Percentiles rank a stretch among this genome's conserved stretches.
phyloP scores from a whole-genome alignment of 2,888 invertebrate species.

The Thecophora atra region DNA sequence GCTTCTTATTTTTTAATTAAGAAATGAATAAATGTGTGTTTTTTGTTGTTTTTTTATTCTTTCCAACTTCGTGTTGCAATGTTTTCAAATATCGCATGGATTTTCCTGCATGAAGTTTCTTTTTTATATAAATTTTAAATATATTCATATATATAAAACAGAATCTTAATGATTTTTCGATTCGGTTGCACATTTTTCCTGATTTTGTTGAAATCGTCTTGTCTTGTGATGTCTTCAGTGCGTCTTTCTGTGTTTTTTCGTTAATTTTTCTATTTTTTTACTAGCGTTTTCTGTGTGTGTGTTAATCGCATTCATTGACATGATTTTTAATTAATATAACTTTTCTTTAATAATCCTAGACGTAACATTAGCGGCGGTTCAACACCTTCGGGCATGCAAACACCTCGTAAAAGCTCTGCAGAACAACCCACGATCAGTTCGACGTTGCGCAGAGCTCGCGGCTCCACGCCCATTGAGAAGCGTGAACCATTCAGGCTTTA shows the following conservation, averaged over 20 bases:
- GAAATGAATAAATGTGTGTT: too few species aligned
- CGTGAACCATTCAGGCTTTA: conserved; percentile 81
- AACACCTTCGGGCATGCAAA: conserved; percentile 66
- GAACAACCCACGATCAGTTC: conserved; percentile 62
- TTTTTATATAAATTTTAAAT: neutral
- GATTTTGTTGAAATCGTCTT: neutral
- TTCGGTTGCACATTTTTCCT: neutral
- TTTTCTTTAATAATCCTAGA: conserved; percentile 47
- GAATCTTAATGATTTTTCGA: neutral
- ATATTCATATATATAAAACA: too few species aligned
- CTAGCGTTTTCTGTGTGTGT: conserved; percentile 15
- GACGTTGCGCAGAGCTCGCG: conserved; percentile 61
- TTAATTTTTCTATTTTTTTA: conserved; percentile 10
- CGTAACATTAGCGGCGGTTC: conserved; percentile 65
- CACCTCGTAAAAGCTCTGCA: conserved; percentile 64
- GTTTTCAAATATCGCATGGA: conserved; percentile 1
- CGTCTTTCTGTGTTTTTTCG: neutral
- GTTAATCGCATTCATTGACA: conserved; percentile 4
- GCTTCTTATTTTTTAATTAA: too few species aligned
- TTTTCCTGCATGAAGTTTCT: neutral
- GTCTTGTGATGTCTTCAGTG: conserved; percentile 3
- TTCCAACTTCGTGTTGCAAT: too few species aligned
- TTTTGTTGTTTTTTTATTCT: too few species aligned
- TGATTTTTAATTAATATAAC: conserved; percentile 11
- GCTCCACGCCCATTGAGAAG: conserved; percentile 65